Evolutionary conservation across 1,140 invertebrate species (phyloP).

Genomic region (Batillaria attramentaria): DNA sequence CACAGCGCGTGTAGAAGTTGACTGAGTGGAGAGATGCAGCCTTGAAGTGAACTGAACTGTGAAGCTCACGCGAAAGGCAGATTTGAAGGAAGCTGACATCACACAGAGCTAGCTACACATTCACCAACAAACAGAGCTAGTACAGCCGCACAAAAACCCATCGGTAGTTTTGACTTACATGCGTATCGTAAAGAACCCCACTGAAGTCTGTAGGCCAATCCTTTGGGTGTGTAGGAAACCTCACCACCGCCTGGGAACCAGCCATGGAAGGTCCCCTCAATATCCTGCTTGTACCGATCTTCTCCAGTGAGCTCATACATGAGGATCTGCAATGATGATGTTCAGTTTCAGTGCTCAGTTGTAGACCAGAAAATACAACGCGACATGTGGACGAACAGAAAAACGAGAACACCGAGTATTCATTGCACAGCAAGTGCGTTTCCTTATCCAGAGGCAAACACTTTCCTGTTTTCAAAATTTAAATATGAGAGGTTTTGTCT

Average conservation of each 20-base stretch:
- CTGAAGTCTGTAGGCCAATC: constrained; percentile 52
- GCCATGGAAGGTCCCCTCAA: constrained; percentile 40
- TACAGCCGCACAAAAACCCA: constrained; percentile 40
- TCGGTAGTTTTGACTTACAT: constrained; percentile 48
- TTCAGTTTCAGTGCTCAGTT: not conserved
- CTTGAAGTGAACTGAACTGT: too few relatives aligned
- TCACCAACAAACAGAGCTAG: constrained; percentile 28
- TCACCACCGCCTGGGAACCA: constrained; percentile 50
- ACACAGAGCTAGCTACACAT: constrained; percentile 32
- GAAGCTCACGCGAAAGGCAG: too few relatives aligned
- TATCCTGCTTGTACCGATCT: constrained; percentile 42
- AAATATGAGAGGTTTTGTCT: too few relatives aligned
- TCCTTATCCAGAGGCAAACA: not conserved
- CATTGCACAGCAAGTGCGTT: not conserved
- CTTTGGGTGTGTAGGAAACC: constrained; percentile 55
- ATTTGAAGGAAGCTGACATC: too few relatives aligned
- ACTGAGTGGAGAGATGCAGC: too few relatives aligned
- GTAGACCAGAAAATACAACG: not conserved
- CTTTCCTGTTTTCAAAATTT: too few relatives aligned
- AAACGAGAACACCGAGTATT: not conserved
- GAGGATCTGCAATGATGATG: constrained; percentile 42
- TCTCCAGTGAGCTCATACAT: constrained; percentile 48
- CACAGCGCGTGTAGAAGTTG: too few relatives aligned
- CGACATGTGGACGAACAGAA: not conserved
- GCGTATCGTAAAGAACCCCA: constrained; percentile 62